Base-by-base conservation (phyloP, 2,797 vertebrate genomes). In the Labeo calbasu region DNA sequence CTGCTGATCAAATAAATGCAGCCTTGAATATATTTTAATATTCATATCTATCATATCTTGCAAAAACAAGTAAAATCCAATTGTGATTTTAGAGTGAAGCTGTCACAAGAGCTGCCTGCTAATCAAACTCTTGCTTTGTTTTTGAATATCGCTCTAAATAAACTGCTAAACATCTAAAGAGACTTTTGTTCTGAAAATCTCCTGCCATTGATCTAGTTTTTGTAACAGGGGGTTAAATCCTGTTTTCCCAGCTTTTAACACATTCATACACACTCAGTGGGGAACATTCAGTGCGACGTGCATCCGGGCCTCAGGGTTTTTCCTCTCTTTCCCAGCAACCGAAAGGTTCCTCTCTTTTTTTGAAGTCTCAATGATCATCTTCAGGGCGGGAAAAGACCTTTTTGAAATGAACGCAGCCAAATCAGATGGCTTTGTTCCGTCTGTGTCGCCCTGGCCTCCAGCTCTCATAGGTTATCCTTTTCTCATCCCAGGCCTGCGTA, bases 331-430 rank as follows among this genome's bases (percentile, higher is more conserved):
- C 12, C 51, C 70, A 69, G 72, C 46, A 65, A 77, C 81, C 65
- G 17, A 84, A 78, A 55, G 59, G 40, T 84, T 84, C 57, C 53
- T 72, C 78, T 81, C 84, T 84, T 63, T 46, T 46, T 9, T 46
- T 46, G 43, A 71, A 77, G 46, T 79, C 70, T 81, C 79, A 85
- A 59, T 69, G 80, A 78, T 88, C 75, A 83, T 85, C 84, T 85
- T 87, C 53, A 66, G 61, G 71, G 73, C 78, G 51, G 78, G 43
- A 84, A 84, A 85, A 79, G 13, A 83, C 79, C 75, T 83, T 87
- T 95, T 94, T 94, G 94, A 93, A 94, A 93, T 95, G 94, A 94
- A 93, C 91, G 91, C 93, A 95, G 93, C 92, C 93, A 93, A 95
- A 90, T 95, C 93, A 85, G 48, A 68, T 75, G 77, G 68, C 82